These are phyloP conservation scores for Dromas ardeola DNA, from an alignment of 2,113 vertebrate species.

Conservation along the genomic window DNA sequence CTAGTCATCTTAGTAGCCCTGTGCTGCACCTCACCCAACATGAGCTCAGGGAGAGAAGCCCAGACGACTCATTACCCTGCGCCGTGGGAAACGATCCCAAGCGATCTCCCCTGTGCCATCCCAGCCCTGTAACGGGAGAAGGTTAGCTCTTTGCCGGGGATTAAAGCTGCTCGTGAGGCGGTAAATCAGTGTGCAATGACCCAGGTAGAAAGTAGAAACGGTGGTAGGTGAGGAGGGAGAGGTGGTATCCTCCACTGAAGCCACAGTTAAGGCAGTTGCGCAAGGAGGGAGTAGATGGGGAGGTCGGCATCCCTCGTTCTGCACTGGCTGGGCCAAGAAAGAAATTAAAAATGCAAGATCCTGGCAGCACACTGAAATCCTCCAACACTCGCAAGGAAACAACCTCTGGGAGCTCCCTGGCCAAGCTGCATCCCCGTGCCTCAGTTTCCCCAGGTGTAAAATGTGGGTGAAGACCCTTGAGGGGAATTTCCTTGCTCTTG, in stretches of 20 bases:
- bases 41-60: background rate
- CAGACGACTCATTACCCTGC: background rate
- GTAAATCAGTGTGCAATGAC: background rate
- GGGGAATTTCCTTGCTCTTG: background rate
- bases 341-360: background rate
- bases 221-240: background rate
- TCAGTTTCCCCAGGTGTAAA: background rate
- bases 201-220: background rate
- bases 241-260: background rate
- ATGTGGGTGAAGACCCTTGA: background rate
- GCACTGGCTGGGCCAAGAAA: background rate
- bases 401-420: background rate
- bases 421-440: background rate
- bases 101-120: background rate
- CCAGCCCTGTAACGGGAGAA: background rate
- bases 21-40: too few relatives aligned
- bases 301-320: accelerated
- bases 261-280: accelerated
- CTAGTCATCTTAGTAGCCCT: too few relatives aligned
- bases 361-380: background rate
- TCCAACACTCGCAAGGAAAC: background rate
- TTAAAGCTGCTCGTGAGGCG: accelerated
- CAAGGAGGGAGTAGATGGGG: background rate
- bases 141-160: background rate
- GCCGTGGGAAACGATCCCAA: background rate